Evolutionary conservation across 2,888 invertebrate species (phyloP).

Genomic region (Oeneis ivallda): DNA sequence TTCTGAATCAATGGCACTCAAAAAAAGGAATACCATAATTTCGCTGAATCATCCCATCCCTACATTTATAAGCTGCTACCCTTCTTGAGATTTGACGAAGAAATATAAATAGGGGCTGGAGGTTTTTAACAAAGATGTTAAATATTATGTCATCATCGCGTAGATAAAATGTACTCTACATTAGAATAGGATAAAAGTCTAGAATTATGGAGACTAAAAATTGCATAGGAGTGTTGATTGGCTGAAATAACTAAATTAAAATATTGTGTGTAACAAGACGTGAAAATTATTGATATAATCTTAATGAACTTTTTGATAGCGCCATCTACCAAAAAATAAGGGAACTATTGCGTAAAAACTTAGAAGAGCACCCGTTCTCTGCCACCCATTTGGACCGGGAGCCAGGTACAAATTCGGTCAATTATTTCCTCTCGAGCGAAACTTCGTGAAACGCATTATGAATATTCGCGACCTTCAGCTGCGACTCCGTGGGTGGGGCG

Average conservation of each 20-base stretch:
- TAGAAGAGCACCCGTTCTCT: neutral
- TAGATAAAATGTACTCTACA: neutral
- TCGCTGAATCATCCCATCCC: conserved; percentile 72
- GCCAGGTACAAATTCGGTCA: too few species aligned
- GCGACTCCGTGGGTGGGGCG: too few species aligned
- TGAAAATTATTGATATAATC: too few species aligned
- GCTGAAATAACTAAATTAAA: neutral
- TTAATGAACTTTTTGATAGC: conserved; percentile 28
- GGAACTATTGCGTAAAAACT: conserved; percentile 35
- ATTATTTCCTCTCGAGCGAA: too few species aligned
- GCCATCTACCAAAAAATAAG: conserved; percentile 41
- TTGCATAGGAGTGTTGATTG: too few species aligned
- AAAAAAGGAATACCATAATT: conserved; percentile 63
- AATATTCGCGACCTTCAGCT: too few species aligned
- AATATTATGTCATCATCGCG: neutral
- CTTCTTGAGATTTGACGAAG: conserved; percentile 40
- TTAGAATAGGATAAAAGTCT: too few species aligned
- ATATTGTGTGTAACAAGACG: too few species aligned
- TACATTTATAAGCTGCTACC: conserved; percentile 58
- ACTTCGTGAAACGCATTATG: too few species aligned
- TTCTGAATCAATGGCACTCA: conserved; percentile 69
- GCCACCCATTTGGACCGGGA: too few species aligned
- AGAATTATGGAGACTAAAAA: too few species aligned
- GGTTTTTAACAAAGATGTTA: conserved; percentile 37
- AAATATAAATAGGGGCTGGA: conserved; percentile 11